A percentile compares a stretch with the other conserved stretches of the same genome.
phyloP scores from a whole-genome alignment of 2,797 vertebrate species.

The Malacoctenus gilli region DNA sequence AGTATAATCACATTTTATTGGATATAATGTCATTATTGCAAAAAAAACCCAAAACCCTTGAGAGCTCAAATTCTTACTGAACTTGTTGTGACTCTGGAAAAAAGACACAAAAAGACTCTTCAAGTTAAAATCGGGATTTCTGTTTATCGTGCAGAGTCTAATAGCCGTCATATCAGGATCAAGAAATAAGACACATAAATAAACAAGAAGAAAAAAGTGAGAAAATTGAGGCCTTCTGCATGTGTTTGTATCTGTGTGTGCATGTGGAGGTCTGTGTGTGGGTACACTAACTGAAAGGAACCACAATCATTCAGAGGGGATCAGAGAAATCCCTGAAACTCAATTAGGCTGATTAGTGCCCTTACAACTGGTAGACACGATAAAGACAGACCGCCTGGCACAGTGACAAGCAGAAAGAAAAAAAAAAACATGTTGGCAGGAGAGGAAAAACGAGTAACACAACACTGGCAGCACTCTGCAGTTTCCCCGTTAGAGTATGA shows the following conservation, averaged over 20 bases:
- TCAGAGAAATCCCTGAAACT: slow-evolving; percentile 61
- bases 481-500: slow-evolving; percentile 35
- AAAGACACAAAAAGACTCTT: too few species aligned
- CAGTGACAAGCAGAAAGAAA: slow-evolving; percentile 31
- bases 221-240: slow-evolving; percentile 1
- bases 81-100: too few species aligned
- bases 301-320: slow-evolving; percentile 37
- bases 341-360: slow-evolving; percentile 62
- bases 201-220: slow-evolving; percentile 2
- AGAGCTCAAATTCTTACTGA: too few species aligned
- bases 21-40: too few species aligned
- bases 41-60: too few species aligned
- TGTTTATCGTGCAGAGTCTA: too few species aligned
- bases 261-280: slow-evolving; percentile 4
- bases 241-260: slow-evolving; percentile 5
- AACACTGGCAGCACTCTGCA: slow-evolving; percentile 49
- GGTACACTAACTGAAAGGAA: slow-evolving; percentile 18
- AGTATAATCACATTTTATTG: too few species aligned
- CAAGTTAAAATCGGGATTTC: too few species aligned
- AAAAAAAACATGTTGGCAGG: slow-evolving; percentile 34
- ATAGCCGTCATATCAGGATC: neutral
- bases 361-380: slow-evolving; percentile 32
- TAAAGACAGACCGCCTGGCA: slow-evolving; percentile 41
- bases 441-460: slow-evolving; percentile 46
- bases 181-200: slow-evolving; percentile 12